These are phyloP conservation scores for Epistrophe grossulariae DNA, from an alignment of 2,888 invertebrate species.

Conservation along the genomic window DNA sequence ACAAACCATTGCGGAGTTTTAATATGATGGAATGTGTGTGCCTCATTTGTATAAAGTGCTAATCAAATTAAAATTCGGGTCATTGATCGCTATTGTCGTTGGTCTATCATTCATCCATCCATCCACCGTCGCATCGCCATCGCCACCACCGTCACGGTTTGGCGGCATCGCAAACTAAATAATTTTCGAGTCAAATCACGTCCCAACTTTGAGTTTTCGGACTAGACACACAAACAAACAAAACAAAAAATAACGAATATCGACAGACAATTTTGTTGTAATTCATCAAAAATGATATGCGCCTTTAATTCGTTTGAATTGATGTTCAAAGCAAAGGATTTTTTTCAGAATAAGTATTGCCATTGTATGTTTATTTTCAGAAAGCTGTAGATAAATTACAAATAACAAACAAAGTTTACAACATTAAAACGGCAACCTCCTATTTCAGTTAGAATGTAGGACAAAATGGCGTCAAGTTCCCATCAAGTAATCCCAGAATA, in stretches of 20 bases:
- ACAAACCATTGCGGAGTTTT: slow-evolving; percentile 1
- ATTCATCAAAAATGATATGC: background rate
- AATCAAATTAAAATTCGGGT: slow-evolving; percentile 21
- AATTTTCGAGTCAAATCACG: slow-evolving; percentile 3
- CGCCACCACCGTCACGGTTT: too few relatives aligned
- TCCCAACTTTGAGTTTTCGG: background rate
- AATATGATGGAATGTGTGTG: background rate
- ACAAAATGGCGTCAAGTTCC: too few relatives aligned
- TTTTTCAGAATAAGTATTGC: background rate
- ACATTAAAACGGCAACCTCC: too few relatives aligned
- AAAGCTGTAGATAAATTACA: too few relatives aligned
- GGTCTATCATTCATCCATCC: background rate
- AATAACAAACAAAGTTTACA: too few relatives aligned
- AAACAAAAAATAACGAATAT: background rate
- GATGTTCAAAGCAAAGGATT: background rate
- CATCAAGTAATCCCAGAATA: too few relatives aligned
- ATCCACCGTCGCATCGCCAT: too few relatives aligned
- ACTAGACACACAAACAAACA: background rate
- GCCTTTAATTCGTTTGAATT: background rate
- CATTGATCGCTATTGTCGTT: background rate
- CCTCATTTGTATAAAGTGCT: slow-evolving; percentile 5
- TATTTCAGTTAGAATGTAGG: too few relatives aligned
- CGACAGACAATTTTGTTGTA: background rate
- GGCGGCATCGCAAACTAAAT: background rate
- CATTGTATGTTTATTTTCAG: background rate